A percentile compares a stretch with the other conserved stretches of the same genome.
Conservation (phyloP, 2,113 vertebrate species). For the Turdus rufiventris region DNA sequence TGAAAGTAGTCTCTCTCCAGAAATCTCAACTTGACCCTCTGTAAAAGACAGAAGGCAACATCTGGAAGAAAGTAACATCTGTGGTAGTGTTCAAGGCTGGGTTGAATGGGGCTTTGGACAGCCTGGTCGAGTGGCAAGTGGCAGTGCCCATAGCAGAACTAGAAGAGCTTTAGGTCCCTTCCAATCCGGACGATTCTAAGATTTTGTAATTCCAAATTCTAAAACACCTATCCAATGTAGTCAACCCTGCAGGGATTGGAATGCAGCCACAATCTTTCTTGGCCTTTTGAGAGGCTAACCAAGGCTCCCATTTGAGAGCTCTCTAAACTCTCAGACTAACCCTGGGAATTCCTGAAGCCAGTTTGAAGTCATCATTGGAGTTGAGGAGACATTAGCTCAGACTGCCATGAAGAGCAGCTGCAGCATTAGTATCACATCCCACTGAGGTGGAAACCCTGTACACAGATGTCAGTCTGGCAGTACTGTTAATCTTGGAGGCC, state of each 20-base stretch:
- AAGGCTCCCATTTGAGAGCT: background rate
- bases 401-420: background rate
- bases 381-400: background rate
- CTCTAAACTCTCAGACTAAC: background rate
- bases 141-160: accelerated
- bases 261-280: background rate
- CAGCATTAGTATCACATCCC: background rate
- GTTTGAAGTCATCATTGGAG: accelerated
- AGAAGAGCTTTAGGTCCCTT: background rate
- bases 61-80: background rate
- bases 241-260: background rate
- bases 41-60: background rate
- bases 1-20: background rate
- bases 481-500: background rate
- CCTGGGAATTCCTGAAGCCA: background rate
- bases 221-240: background rate
- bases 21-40: background rate
- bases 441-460: background rate
- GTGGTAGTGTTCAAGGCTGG: accelerated
- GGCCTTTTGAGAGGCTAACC: background rate
- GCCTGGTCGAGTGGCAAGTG: background rate
- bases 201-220: background rate
- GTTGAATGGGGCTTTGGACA: background rate
- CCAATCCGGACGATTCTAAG: background rate
- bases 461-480: background rate